Evolutionary conservation across 2,113 vertebrate genomes (phyloP).

Genomic region (Craseonycteris thonglongyai): DNA sequence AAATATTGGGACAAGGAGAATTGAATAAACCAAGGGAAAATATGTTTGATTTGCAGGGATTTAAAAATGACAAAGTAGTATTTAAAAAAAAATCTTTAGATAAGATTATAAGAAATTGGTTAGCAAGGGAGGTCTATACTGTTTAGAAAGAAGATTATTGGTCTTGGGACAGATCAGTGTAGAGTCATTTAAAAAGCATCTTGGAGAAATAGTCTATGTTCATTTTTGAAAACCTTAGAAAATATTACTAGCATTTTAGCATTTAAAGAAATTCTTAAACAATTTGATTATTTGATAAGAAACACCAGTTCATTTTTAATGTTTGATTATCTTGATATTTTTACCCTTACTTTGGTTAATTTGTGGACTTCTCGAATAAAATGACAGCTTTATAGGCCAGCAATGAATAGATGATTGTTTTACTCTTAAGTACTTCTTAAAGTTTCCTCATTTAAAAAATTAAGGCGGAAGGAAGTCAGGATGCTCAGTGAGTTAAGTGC

Average conservation of each 20-base stretch:
- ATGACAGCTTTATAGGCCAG: not conserved
- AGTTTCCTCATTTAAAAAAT: not conserved
- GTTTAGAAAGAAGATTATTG: not conserved
- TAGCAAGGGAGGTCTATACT: not conserved
- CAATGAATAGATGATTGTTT: not conserved
- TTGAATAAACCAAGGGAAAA: not conserved
- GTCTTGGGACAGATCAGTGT: not conserved
- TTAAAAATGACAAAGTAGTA: slow-evolving; percentile 14
- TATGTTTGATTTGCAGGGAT: not conserved
- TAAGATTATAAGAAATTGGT: not conserved
- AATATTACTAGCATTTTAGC: not conserved
- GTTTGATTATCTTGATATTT: not conserved
- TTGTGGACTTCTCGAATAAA: not conserved
- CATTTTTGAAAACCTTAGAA: not conserved
- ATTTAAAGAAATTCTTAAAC: not conserved
- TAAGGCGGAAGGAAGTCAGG: no score
- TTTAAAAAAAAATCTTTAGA: not conserved
- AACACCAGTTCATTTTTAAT: not conserved
- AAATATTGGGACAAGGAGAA: not conserved
- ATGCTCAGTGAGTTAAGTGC: no score
- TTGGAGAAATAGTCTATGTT: not conserved
- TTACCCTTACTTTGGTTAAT: not conserved
- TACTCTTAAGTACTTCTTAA: not conserved
- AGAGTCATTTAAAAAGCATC: not conserved
- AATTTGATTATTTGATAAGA: not conserved